A percentile compares a stretch with the other conserved stretches of the same genome.
Conservation (phyloP, 2,797 vertebrate species). For the Tapirus indicus region DNA sequence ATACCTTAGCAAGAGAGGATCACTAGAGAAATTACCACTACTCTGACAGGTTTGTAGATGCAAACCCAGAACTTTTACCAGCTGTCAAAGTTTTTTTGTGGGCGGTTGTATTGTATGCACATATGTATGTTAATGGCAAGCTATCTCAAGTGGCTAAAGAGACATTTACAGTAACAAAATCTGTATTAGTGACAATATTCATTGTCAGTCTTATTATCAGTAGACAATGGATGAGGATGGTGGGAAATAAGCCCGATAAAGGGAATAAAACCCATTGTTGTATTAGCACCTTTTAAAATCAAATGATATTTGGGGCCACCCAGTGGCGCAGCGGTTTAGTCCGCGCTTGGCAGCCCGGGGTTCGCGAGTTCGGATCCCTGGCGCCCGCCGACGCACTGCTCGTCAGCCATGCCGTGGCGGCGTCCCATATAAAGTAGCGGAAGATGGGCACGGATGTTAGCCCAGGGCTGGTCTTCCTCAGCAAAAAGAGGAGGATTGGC, state of each 20-base stretch:
- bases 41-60: background rate
- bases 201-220: background rate
- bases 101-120: background rate
- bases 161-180: slow-evolving; percentile 5
- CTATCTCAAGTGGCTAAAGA: background rate
- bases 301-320: slow-evolving; percentile 32
- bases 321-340: too few relatives aligned
- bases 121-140: background rate
- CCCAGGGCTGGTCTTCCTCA: too few relatives aligned
- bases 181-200: background rate
- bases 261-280: background rate
- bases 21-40: background rate
- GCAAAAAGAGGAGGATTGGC: too few relatives aligned
- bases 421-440: too few relatives aligned
- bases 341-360: too few relatives aligned
- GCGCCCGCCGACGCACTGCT: too few relatives aligned
- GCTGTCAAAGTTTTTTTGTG: background rate
- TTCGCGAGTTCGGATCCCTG: too few relatives aligned
- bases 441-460: too few relatives aligned
- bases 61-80: background rate
- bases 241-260: background rate
- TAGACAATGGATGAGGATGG: background rate
- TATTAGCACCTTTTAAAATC: slow-evolving; percentile 10
- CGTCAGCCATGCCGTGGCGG: too few relatives aligned
- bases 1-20: background rate